Evolutionary conservation across 92 coral and sea anemone species (phyloP), one percentile per base, ranked within the genome.

Genomic region (Epizoanthus ramosus): DNA sequence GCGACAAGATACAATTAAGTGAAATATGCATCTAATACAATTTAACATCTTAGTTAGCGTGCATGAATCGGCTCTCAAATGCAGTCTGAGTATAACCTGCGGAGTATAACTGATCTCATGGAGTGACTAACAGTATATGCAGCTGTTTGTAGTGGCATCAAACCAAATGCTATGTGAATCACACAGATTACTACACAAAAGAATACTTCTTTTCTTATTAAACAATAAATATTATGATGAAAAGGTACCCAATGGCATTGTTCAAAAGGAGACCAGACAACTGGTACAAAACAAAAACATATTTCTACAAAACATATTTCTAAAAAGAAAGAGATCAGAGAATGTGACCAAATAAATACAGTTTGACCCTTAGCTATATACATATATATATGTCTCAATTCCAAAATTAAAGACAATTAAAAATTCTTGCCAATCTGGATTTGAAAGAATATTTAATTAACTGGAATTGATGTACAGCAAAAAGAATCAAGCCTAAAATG

Each of bases 1-100:
- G 79, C 56, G 79, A 35, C 45, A 56, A 18, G 37, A 25, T 15
- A 52, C 54, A 74, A 74, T 74, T 74, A 52, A 28, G 57, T 73
- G 63, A 25, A 16, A 74, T 50, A 23, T 21, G 35, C 23, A 74
- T 54, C 54, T 6, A 45, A n/a, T 18, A 1, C 14, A 35, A 22
- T 52, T 50, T 50, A 33, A 71, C 5, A 37, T 22, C 79, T 52
- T 8, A 50, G 21, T 9, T 74, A n/a, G 37, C 12, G 15, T 68
- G 50, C 39, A 41, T 25, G 12, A 21, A 52, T 72, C 60, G 23
- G 21, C 57, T 74, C 45, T 74, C 65, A 54, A 71, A 71, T 39
- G 75, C 54, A 12, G 31, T 28, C 31, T 28, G 31, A 28, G 31
- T 28, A 2, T 28, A 28, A 28, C 31, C 31, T 28, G 31, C 31